These are phyloP conservation scores for Neoniphon sammara DNA, from an alignment of 2,797 vertebrate genomes.

Conservation along the genomic window DNA sequence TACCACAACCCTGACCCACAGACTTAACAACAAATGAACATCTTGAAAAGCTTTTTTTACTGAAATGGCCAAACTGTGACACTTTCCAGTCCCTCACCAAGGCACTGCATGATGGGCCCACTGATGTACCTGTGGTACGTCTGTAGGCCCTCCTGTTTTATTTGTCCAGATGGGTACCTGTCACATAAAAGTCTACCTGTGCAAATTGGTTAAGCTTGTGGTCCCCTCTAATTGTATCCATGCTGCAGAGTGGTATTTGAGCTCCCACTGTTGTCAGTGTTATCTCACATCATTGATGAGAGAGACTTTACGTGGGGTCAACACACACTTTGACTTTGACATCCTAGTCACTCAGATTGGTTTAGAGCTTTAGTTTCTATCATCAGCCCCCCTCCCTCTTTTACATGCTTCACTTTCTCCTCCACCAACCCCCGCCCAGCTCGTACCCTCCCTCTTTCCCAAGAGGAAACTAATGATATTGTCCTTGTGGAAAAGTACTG, in stretches of 20 bases:
- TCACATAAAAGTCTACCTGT: not conserved
- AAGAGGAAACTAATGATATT: constrained; percentile 75
- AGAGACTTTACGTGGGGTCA: no score
- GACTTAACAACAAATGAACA: no score
- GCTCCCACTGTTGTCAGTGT: not conserved
- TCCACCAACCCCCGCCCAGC: constrained; percentile 11
- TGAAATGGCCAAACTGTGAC: no score
- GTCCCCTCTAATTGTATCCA: not conserved
- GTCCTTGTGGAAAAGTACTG: constrained; percentile 85
- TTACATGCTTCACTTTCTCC: constrained; percentile 28
- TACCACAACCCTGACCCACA: no score
- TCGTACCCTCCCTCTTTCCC: constrained; percentile 54
- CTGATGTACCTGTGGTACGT: not conserved
- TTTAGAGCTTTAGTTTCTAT: constrained; percentile 1
- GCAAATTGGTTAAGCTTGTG: not conserved
- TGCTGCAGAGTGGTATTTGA: not conserved
- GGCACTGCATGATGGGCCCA: not conserved
- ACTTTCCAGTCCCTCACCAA: not conserved
- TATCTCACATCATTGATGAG: constrained; percentile 8
- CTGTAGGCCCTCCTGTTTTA: not conserved
- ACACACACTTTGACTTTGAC: constrained; percentile 4
- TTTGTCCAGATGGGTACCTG: not conserved
- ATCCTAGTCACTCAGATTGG: not conserved
- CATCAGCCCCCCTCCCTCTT: constrained; percentile 21
- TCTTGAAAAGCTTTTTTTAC: no score